These are phyloP conservation scores for Luehdorfia chinensis DNA, from an alignment of 1,140 invertebrate genomes.

Conservation along the genomic window DNA sequence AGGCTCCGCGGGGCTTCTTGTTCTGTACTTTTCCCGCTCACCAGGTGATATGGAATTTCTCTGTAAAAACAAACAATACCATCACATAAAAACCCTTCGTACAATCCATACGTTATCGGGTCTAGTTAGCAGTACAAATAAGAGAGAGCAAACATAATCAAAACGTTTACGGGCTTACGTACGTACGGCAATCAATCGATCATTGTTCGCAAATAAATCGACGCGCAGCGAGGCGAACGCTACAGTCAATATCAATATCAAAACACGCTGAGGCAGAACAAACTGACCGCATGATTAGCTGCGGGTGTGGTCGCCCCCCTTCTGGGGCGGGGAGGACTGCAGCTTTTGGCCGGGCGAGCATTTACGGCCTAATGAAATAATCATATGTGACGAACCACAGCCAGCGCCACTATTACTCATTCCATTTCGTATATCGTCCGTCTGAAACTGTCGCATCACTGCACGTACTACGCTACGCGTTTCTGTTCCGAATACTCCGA, in stretches of 20 bases:
- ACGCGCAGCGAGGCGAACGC: slow-evolving; percentile 64
- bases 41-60: slow-evolving; percentile 92
- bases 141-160: slow-evolving; percentile 67
- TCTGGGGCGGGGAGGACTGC: slow-evolving; percentile 25
- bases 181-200: slow-evolving; percentile 71
- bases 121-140: slow-evolving; percentile 51
- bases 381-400: slow-evolving; percentile 68
- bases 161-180: slow-evolving; percentile 67
- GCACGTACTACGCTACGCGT: neutral
- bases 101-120: slow-evolving; percentile 20
- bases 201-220: slow-evolving; percentile 76
- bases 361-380: slow-evolving; percentile 76
- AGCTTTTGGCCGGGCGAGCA: slow-evolving; percentile 69
- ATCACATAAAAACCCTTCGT: neutral
- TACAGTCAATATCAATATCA: slow-evolving; percentile 76
- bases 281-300: slow-evolving; percentile 77
- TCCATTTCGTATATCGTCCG: slow-evolving; percentile 25
- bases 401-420: slow-evolving; percentile 48
- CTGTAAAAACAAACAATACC: slow-evolving; percentile 78
- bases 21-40: slow-evolving; percentile 90
- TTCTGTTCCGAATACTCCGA: neutral
- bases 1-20: slow-evolving; percentile 83
- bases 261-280: slow-evolving; percentile 76
- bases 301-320: slow-evolving; percentile 56
- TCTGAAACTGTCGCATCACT: slow-evolving; percentile 23